These are phyloP conservation scores for Otis tarda DNA, from an alignment of 2,113 vertebrate species.

Conservation along the genomic window DNA sequence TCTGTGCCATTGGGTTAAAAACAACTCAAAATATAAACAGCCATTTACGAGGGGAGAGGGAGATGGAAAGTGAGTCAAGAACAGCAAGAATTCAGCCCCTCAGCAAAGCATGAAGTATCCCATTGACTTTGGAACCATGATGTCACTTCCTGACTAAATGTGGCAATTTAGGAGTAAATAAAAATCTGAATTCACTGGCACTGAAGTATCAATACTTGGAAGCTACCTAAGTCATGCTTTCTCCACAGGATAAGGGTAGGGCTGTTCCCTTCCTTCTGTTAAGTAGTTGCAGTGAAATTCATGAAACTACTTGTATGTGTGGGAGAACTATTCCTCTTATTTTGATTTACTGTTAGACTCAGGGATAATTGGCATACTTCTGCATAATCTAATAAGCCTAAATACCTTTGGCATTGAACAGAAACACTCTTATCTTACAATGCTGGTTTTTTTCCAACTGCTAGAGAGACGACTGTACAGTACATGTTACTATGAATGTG, in stretches of 20 bases:
- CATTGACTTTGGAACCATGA: neutral
- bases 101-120: neutral
- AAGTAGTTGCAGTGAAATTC: neutral
- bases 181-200: neutral
- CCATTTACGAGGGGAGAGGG: neutral
- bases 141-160: neutral
- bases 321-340: neutral
- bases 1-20: neutral
- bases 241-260: neutral
- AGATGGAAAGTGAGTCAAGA: neutral
- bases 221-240: neutral
- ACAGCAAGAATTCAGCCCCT: neutral
- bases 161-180: neutral
- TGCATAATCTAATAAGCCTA: neutral
- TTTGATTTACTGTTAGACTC: conserved; percentile 23
- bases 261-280: neutral
- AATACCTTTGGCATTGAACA: neutral
- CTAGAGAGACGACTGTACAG: neutral
- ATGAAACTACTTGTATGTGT: neutral
- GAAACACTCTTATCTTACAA: neutral
- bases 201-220: neutral
- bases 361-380: conserved; percentile 15
- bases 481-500: neutral
- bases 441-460: neutral
- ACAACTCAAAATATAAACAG: neutral